Conservation (phyloP, 64 coral and sea anemone genomes). For the Exaiptasia diaphana region DNA sequence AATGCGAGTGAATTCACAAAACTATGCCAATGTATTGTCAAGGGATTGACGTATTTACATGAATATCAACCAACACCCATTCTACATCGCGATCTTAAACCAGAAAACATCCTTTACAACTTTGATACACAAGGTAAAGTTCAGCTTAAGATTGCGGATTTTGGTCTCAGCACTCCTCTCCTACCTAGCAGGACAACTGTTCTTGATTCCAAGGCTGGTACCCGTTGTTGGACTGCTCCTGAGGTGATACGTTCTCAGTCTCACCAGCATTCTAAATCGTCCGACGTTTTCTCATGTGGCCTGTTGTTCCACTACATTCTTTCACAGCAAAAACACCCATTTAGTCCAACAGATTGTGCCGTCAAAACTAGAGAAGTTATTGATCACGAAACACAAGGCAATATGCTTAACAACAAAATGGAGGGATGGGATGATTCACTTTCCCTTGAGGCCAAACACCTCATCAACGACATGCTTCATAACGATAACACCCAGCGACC, state of each 20-base stretch:
- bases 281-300: constrained; percentile 31
- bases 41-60: no score
- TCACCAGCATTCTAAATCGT: neutral
- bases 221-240: neutral
- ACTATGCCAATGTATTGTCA: no score
- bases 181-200: no score
- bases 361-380: neutral
- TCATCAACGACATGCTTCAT: neutral
- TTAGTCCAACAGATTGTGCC: neutral
- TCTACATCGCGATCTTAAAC: no score
- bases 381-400: neutral
- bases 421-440: neutral
- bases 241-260: neutral
- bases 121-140: no score
- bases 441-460: neutral
- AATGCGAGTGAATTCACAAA: no score
- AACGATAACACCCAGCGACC: neutral
- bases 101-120: no score
- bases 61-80: no score
- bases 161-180: no score
- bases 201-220: neutral
- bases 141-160: no score
- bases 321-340: neutral
- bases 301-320: constrained; percentile 7
- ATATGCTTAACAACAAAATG: neutral